phyloP scores from a whole-genome alignment of 1,140 invertebrate species.

The Dinoponera quadriceps region DNA sequence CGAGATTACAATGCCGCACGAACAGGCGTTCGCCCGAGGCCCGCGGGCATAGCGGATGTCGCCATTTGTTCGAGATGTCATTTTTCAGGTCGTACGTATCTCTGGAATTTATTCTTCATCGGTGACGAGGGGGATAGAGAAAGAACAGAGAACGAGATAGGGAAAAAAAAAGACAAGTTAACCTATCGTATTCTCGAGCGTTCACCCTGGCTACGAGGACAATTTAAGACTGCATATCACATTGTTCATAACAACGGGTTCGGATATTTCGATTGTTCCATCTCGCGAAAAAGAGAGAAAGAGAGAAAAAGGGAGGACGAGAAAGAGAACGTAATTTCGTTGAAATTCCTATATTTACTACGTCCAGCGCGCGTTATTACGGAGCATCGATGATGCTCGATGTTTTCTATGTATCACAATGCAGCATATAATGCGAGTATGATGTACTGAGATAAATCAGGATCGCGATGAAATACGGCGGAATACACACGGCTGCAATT shows the following conservation, averaged over 20 bases:
- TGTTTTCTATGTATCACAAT: constrained; percentile 13
- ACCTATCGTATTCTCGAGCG: constrained; percentile 12
- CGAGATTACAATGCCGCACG: constrained; percentile 68
- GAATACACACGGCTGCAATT: background rate
- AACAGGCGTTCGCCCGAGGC: constrained; percentile 57
- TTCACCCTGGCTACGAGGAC: background rate
- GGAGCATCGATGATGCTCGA: constrained; percentile 13
- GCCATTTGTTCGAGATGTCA: constrained; percentile 75
- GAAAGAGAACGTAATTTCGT: constrained; percentile 24
- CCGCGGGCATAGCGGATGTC: constrained; percentile 69
- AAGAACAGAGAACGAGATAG: background rate
- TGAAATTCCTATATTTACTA: constrained; percentile 37
- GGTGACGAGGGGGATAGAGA: constrained; percentile 53
- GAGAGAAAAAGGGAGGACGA: no score
- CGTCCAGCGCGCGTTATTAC: constrained; percentile 16
- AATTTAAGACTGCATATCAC: constrained; percentile 48
- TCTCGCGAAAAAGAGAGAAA: background rate
- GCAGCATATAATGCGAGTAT: constrained; percentile 13
- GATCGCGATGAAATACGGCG: background rate
- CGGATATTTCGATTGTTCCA: constrained; percentile 22
- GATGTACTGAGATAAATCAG: constrained; percentile 15
- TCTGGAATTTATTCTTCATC: constrained; percentile 72
- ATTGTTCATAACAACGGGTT: constrained; percentile 37
- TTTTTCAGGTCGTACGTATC: constrained; percentile 75
- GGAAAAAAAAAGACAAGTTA: background rate